phyloP scores from a whole-genome alignment of 2,113 vertebrate species.

The Sebastes schlegelii region DNA sequence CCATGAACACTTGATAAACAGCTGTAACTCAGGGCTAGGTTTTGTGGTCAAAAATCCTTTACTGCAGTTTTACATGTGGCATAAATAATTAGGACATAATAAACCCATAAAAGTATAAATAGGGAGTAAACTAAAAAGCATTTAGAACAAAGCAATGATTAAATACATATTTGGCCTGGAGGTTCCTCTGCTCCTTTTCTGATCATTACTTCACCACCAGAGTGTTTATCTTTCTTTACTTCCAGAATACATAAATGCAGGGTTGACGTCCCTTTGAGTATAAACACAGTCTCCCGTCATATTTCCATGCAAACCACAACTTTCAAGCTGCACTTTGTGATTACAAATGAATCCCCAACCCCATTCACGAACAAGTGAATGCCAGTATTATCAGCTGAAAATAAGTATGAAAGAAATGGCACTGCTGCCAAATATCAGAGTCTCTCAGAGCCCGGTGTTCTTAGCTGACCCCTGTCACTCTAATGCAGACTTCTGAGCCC shows the following conservation, averaged over 20 bases:
- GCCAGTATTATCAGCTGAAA: background rate
- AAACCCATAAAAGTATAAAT: background rate
- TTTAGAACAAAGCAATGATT: background rate
- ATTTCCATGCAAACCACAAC: constrained; percentile 4
- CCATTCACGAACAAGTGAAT: constrained; percentile 6
- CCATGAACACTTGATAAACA: background rate
- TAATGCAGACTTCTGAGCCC: constrained; percentile 27
- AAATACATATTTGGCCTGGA: background rate
- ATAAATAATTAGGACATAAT: background rate
- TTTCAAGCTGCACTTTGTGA: background rate
- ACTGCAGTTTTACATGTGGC: background rate
- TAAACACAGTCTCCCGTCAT: background rate
- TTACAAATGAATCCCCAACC: background rate
- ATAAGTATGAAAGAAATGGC: constrained; percentile 13
- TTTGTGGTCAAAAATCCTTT: background rate
- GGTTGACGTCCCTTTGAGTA: background rate
- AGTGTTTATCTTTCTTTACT: background rate
- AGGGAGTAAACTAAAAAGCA: background rate
- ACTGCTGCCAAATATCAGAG: constrained; percentile 27
- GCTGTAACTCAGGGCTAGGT: background rate
- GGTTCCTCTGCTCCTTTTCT: background rate
- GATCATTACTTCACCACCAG: background rate
- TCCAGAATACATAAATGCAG: background rate
- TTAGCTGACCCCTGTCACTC: constrained; percentile 20
- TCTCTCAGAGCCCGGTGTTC: constrained; percentile 6